phyloP scores from a whole-genome alignment of 2,888 invertebrate species.

The Apocheima hispidaria region DNA sequence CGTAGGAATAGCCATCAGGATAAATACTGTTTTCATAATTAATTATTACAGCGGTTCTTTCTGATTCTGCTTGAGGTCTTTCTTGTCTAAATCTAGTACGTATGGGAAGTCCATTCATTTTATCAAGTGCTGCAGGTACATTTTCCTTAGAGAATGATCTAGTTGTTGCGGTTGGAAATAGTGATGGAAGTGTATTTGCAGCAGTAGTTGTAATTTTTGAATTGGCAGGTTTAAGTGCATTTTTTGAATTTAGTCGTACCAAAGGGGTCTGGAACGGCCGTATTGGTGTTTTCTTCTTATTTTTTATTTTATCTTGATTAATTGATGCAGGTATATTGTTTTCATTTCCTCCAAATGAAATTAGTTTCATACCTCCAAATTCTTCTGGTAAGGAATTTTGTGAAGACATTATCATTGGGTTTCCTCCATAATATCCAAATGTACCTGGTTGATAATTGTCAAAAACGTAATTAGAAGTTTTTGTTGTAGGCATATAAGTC shows the following conservation, averaged over 20 bases:
- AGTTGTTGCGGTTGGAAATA: not conserved
- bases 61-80: conserved; percentile 61
- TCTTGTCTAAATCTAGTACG: conserved; percentile 41
- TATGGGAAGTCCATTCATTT: not conserved
- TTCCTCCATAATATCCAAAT: conserved; percentile 37
- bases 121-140: not conserved
- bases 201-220: not conserved
- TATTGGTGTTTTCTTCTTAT: not conserved
- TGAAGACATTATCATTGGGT: conserved; percentile 31
- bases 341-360: conserved; percentile 4
- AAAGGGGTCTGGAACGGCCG: conserved; percentile 21
- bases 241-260: not conserved
- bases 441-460: conserved; percentile 27
- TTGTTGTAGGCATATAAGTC: not conserved
- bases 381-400: conserved; percentile 5
- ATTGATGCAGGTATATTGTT: not conserved
- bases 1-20: conserved; percentile 69
- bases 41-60: conserved; percentile 65
- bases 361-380: not conserved
- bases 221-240: not conserved
- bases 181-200: too few species aligned
- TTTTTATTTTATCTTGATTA: not conserved
- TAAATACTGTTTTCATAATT: conserved; percentile 64
- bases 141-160: not conserved
- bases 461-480: not conserved